Percentiles rank a stretch among this genome's conserved stretches.
phyloP scores from a whole-genome alignment of 2,113 vertebrate genomes.

The Tyrannus savana region DNA sequence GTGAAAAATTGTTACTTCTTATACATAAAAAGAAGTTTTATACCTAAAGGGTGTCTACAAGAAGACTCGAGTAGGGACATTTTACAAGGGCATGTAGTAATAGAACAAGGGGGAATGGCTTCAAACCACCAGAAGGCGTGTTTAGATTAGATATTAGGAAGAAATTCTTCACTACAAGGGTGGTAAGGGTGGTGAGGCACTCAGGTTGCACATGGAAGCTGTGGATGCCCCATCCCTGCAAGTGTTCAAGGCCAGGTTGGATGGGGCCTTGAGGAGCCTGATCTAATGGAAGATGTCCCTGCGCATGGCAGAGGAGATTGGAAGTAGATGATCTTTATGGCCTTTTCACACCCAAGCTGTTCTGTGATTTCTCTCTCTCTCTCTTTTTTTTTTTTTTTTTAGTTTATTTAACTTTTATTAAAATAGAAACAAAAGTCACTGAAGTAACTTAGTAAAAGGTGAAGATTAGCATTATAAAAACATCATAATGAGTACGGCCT shows the following conservation, averaged over 20 bases:
- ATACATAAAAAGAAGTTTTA: background rate
- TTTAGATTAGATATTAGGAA: background rate
- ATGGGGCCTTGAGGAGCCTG: background rate
- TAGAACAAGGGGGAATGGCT: background rate
- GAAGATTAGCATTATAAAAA: background rate
- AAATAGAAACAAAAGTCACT: background rate
- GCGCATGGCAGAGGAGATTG: rapidly evolving
- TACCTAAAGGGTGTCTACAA: background rate
- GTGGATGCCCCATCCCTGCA: background rate
- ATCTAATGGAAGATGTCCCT: background rate
- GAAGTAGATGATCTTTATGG: background rate
- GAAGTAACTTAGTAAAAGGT: background rate
- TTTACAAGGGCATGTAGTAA: background rate
- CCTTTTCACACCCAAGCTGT: background rate
- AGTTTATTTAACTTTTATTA: background rate
- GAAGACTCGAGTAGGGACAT: background rate
- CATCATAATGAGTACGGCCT: background rate
- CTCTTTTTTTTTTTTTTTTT: too few relatives aligned
- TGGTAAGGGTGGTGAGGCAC: background rate
- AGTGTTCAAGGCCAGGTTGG: background rate
- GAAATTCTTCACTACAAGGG: background rate
- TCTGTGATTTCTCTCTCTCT: background rate
- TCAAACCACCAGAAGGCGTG: background rate
- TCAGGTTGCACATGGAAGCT: background rate
- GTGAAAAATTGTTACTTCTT: background rate